Evolutionary conservation across 2,113 vertebrate genomes (phyloP), one percentile per base, ranked within the genome.

Genomic region (Hiodon alosoides): DNA sequence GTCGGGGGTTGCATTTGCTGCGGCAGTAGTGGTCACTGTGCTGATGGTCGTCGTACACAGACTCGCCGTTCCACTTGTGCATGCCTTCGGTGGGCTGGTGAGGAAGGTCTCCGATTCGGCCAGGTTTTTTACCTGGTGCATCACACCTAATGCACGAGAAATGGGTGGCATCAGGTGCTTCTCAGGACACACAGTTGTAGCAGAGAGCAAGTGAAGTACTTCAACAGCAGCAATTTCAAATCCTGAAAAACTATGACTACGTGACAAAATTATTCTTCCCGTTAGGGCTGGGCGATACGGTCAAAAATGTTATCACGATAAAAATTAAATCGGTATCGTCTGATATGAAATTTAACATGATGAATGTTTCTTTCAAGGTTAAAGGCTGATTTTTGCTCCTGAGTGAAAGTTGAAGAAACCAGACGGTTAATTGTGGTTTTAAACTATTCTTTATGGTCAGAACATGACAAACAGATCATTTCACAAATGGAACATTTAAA

Each of bases 111-210:
- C 97, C 0, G 96, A 95, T 80, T 98, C 97, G 0, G 97, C 94
- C 79, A 99, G 87, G 83, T 97, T 98, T 80, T 99, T 99, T 57
- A 99, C 96, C 86, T 99, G 97, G 84, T 99, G 96, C 97, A 99
- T 99, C 76, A 98, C 96, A 85, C 97, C 97, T 98, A 82, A 83
- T 78, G 77, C 53, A 46, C 2, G 6, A 54, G 51, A 11, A 13
- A 14, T 10, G 31, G 4, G 16, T 67, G 17, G 47, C 16, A 48
- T 57, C 7, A 67, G 3, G 0, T n/a, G 16, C 0, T 65, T 10
- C 7, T 4, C 55, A 13, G 60, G 60, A 14, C 51, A 16, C n/a
- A 57, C 47, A 52, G 11, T n/a, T 46, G 52, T n/a, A 5, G 14
- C 61, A 64, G 4, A 64, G 6, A 2, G 61, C 61, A 16, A 64